Percentiles rank a stretch among this genome's conserved stretches.
Evolutionary conservation across 1,140 invertebrate genomes (phyloP).

Genomic region (Drosophila equinoxialis): DNA sequence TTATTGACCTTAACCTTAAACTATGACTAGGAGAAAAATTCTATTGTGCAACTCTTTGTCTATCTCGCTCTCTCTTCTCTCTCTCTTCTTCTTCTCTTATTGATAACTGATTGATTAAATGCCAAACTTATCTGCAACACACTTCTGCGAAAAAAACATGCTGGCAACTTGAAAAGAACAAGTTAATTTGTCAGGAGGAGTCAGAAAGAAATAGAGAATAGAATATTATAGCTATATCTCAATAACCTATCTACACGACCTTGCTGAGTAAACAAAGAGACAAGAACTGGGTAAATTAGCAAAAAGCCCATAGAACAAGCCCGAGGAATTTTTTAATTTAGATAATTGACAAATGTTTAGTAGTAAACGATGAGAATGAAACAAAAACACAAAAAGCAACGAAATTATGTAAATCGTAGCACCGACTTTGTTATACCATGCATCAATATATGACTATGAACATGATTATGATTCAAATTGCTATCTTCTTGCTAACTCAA

Average conservation of each 20-base stretch:
- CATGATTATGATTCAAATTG: too few relatives aligned
- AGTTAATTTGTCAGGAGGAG: constrained; percentile 63
- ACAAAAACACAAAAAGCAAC: neutral
- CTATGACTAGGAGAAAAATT: too few relatives aligned
- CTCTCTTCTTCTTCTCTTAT: neutral
- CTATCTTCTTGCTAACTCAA: too few relatives aligned
- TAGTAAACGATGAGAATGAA: constrained; percentile 28
- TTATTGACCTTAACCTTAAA: neutral
- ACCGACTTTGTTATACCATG: too few relatives aligned
- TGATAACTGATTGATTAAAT: constrained; percentile 59
- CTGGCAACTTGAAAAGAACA: constrained; percentile 51
- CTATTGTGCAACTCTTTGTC: neutral
- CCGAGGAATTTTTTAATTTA: constrained; percentile 76
- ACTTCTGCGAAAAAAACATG: constrained; percentile 19
- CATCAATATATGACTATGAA: too few relatives aligned
- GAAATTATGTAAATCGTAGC: neutral
- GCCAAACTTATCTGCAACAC: constrained; percentile 51
- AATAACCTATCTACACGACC: constrained; percentile 44
- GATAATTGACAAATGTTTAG: constrained; percentile 70
- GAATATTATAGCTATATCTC: constrained; percentile 47
- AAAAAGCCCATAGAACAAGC: constrained; percentile 51
- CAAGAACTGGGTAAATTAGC: constrained; percentile 45
- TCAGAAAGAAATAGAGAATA: neutral
- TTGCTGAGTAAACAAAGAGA: constrained; percentile 56
- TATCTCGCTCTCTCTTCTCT: neutral